These are phyloP conservation scores for Marronus borbonicus DNA, from an alignment of 2,888 invertebrate species.

Conservation along the genomic window DNA sequence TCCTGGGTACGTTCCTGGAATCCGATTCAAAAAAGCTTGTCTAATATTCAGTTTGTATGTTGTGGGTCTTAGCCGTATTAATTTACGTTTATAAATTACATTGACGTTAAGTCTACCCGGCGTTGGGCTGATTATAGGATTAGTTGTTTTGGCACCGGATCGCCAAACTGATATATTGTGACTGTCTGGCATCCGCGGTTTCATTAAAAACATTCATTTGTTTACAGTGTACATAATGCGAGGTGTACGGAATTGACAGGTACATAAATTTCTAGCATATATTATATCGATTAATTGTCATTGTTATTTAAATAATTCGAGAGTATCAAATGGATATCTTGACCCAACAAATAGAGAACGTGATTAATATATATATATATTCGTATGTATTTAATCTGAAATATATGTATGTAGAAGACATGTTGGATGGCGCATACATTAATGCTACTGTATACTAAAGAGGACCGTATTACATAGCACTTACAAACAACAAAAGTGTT, in stretches of 20 bases:
- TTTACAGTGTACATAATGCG: conserved; percentile 30
- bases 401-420: conserved; percentile 9
- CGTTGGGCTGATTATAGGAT: conserved; percentile 35
- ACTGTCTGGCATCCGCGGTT: conserved; percentile 36
- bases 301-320: conserved; percentile 44
- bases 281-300: conserved; percentile 43
- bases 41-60: conserved; percentile 35
- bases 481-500: conserved; percentile 15
- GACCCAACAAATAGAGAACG: conserved; percentile 40
- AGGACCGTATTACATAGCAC: conserved; percentile 5
- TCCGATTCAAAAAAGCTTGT: not conserved
- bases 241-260: conserved; percentile 35
- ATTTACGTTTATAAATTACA: conserved; percentile 42
- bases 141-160: conserved; percentile 44
- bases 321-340: conserved; percentile 44
- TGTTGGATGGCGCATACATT: conserved; percentile 8
- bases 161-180: conserved; percentile 43
- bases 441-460: conserved; percentile 30
- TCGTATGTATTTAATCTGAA: not conserved
- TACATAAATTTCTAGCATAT: conserved; percentile 33
- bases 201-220: conserved; percentile 35
- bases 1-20: conserved; percentile 27
- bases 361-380: conserved; percentile 41
- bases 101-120: conserved; percentile 35
- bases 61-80: conserved; percentile 38